Evolutionary conservation across 1,140 invertebrate genomes (phyloP).

Genomic region (Maniola jurtina): DNA sequence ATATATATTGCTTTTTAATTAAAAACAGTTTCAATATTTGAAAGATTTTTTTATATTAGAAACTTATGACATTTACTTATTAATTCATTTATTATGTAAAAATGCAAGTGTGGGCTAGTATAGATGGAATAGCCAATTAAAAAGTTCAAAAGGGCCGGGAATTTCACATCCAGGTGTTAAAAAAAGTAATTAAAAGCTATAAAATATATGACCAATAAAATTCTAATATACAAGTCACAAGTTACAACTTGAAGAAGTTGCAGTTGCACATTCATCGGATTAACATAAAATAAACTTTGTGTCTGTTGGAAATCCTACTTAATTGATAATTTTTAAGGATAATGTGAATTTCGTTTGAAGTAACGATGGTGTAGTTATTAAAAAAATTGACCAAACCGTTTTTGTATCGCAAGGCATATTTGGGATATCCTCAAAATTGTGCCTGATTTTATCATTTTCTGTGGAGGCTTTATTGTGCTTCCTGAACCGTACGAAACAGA

Average conservation of each 20-base stretch:
- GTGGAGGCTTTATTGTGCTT: constrained; percentile 31
- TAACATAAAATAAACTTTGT: constrained; percentile 13
- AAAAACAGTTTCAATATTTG: too few relatives aligned
- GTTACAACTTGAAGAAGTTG: neutral
- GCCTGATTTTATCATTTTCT: constrained; percentile 50
- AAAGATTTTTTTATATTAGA: too few relatives aligned
- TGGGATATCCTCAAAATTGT: constrained; percentile 53
- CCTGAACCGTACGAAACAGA: constrained; percentile 18
- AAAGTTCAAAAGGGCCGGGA: neutral
- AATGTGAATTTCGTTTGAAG: constrained; percentile 55
- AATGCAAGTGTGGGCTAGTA: neutral
- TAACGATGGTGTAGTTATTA: constrained; percentile 53
- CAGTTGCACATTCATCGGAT: neutral
- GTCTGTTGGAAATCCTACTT: constrained; percentile 39
- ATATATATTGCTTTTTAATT: too few relatives aligned
- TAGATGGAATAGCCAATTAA: neutral
- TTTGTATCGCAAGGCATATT: constrained; percentile 48
- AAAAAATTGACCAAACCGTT: constrained; percentile 42
- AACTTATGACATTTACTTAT: too few relatives aligned
- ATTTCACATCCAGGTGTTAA: neutral
- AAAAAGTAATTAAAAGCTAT: constrained; percentile 1
- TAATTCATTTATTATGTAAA: neutral
- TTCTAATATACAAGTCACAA: neutral
- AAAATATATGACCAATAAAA: constrained; percentile 2
- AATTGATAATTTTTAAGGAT: constrained; percentile 62